Base-by-base conservation (phyloP, 1,140 invertebrate species). In the Drosophila parabipectinata region DNA sequence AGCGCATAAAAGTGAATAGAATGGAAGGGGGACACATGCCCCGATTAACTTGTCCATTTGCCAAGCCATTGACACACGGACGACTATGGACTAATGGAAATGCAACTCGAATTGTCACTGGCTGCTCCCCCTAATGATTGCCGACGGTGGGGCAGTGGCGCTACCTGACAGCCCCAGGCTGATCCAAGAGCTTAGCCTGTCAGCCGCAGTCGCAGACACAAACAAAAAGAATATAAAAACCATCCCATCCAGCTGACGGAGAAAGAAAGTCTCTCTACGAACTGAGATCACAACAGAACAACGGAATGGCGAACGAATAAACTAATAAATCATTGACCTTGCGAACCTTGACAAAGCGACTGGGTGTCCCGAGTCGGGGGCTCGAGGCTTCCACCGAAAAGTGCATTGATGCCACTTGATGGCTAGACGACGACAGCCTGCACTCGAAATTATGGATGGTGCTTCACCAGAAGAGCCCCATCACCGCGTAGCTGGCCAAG, bases 291-390 rank as follows among this genome's bases (percentile, higher is more conserved):
- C 61, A 68, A 59, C 58, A 79, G 67, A 77, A 68, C 64, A 44
- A 18, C 14, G 41, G 41, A 74, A 44, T 68, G 63, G 62, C 52
- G 62, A 55, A 50, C 54, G 66, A 64, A 50, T 79, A 83, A 79
- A 79, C 76, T 88, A 87, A 83, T 88, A 88, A 87, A 87, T 77
- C 83, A 87, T 88, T 87, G 83, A 87, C 83, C 83, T 87, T 87
- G 84, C 44, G 83, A 87, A 88, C 83, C 79, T 87, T 87, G 79
- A 77, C 79, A 69, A 72, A 72, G 67, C 41, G 64, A 55, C 21
- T 39, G 39, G 53, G 60, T 60, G 48, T 41, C 34, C 53, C 58
- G 39, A 56, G 30, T 59, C 21, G 37, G 34, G 34, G 44, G 32
- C 51, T 26, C 14, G 32, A 47, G 15, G 8, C 1, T 18, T 71